A percentile compares a stretch with the other conserved stretches of the same genome.
phyloP scores from a whole-genome alignment of 2,113 vertebrate genomes.

The Drymodes brunneopygia region DNA sequence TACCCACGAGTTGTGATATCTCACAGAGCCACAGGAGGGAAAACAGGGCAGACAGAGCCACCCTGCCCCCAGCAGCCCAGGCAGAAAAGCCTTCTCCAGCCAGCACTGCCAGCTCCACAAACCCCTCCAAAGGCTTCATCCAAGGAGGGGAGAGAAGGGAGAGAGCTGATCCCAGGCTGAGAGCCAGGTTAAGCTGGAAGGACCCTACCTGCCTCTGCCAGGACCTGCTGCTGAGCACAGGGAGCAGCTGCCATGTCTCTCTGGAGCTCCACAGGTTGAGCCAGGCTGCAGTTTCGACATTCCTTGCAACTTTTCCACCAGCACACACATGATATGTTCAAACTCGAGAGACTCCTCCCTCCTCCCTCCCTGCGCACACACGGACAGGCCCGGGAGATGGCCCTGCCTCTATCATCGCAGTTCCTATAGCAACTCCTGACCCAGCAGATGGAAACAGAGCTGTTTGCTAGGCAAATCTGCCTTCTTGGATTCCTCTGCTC shows the following conservation, averaged over 20 bases:
- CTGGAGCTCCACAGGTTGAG: not conserved
- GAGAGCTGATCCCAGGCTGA: accelerated
- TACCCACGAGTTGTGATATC: accelerated
- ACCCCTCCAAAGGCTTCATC: not conserved
- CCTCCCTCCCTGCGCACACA: not conserved
- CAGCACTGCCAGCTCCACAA: not conserved
- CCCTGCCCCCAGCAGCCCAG: not conserved
- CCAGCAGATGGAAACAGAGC: constrained; percentile 60
- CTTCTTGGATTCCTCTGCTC: constrained; percentile 49
- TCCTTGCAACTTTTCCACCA: constrained; percentile 40
- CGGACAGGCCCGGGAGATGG: constrained; percentile 52
- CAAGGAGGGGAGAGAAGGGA: not conserved
- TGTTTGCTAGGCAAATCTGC: constrained; percentile 50
- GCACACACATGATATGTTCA: constrained; percentile 49
- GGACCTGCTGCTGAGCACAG: not conserved
- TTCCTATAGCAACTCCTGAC: constrained; percentile 63
- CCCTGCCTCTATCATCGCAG: constrained; percentile 58
- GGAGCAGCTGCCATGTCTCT: not conserved
- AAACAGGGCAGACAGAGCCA: not conserved
- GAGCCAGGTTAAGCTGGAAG: not conserved
- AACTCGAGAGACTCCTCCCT: constrained; percentile 57
- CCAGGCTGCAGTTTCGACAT: constrained; percentile 51
- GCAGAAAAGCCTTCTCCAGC: not conserved
- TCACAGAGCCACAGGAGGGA: accelerated
- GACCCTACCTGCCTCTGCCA: constrained; percentile 30